Base-by-base conservation (phyloP, 2,113 vertebrate genomes). In the Raphicerus campestris region DNA sequence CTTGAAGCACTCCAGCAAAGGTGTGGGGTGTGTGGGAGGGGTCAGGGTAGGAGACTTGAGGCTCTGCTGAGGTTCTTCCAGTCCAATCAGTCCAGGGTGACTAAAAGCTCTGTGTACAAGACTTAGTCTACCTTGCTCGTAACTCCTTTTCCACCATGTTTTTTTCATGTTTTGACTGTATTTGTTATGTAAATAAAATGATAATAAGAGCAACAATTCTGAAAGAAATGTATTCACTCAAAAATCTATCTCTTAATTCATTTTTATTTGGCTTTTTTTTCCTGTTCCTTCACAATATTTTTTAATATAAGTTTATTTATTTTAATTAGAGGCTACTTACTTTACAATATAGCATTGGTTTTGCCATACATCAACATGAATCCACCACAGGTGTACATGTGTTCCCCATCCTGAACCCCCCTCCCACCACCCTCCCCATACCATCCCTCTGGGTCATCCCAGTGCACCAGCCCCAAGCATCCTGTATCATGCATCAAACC, bases 381-480 rank as follows among this genome's bases (percentile, higher is more conserved):
- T 26, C 56, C 1, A 0, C 56, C 56, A 56, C 0, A 4, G 56
- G 56, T 58, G 0, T 58, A 58, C 56, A 58, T 1, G 1, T 26
- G 56, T 58, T 58, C 10, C 56, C 56, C 22, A 58, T 58, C 56
- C 22, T 26, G 22, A 58, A 26, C 10, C 56, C 55, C 22, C 56
- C 22, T 58, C 55, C 55, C 55, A 56, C 55, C 55, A 24, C 9
- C 55, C 3, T 24, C 22, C 56, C 56, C 4, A 10, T 58, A 58
- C 55, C 56, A 58, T 58, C 56, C 56, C 22, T 58, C 22, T 58
- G 56, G 56, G 56, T 58, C 56, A 26, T 58, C 56, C 56, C 56
- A 10, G 22, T 58, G 9, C 9, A 58, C 9, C 22, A 58, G 22
- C 10, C 55, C 55, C 22, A 24, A 56, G 22, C 22, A 56, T 24